Conservation (phyloP, 2,113 vertebrate species). For the Beaufortia kweichowensis region DNA sequence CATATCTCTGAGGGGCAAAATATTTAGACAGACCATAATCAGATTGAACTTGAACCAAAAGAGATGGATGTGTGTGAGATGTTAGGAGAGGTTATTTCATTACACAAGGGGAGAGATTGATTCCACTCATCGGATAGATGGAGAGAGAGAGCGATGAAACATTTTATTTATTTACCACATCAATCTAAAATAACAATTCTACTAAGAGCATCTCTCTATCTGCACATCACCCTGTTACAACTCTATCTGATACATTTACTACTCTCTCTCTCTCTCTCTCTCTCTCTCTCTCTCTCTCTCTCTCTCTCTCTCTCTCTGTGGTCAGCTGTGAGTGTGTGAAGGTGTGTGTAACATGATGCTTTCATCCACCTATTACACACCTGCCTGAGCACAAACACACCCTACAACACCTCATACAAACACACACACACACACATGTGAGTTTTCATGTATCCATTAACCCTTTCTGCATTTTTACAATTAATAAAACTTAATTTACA, state of each 20-base stretch:
- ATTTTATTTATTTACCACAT: constrained; percentile 71
- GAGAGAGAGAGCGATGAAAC: constrained; percentile 51
- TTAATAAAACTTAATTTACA: too few species aligned
- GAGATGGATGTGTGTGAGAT: constrained; percentile 29
- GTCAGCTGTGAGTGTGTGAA: constrained; percentile 35
- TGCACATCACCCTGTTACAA: constrained; percentile 29
- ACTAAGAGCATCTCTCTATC: constrained; percentile 63
- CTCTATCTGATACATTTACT: constrained; percentile 18
- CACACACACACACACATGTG: not conserved
- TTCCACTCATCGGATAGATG: constrained; percentile 65
- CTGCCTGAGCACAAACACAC: constrained; percentile 27
- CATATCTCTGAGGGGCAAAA: constrained; percentile 44
- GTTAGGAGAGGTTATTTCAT: constrained; percentile 64
- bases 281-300: not conserved
- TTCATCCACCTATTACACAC: constrained; percentile 35
- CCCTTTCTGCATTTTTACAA: too few species aligned
- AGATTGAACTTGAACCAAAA: constrained; percentile 41
- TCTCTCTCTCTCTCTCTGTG: constrained; percentile 44
- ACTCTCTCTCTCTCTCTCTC: constrained; percentile 47
- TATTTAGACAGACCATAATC: constrained; percentile 52
- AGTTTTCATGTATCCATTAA: too few species aligned
- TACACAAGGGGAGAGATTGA: constrained; percentile 61
- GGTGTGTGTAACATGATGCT: constrained; percentile 32
- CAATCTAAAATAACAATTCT: constrained; percentile 68
- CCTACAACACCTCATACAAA: not conserved